These are phyloP conservation scores for Hipposideros larvatus DNA, from an alignment of 2,797 vertebrate species.

Conservation along the genomic window DNA sequence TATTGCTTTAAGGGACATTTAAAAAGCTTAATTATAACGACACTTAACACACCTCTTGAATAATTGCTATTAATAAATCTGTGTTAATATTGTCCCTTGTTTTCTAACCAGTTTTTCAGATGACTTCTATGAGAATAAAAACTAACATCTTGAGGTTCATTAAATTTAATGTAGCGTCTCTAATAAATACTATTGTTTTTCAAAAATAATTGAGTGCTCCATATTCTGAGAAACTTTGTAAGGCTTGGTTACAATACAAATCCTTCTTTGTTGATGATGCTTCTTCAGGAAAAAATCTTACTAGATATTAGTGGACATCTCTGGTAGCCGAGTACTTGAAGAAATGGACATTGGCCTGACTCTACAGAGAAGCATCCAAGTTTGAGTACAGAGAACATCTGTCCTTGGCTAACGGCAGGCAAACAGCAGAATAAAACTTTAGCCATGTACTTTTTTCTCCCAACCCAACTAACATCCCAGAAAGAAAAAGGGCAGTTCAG, in stretches of 20 bases:
- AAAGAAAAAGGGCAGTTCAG: not conserved
- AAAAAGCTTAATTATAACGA: not conserved
- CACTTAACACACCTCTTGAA: not conserved
- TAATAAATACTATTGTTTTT: not conserved
- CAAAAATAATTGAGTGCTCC: not conserved
- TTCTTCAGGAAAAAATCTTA: not conserved
- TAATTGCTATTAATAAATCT: not conserved
- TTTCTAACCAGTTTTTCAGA: not conserved
- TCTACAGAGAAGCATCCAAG: constrained; percentile 13
- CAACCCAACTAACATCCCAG: not conserved
- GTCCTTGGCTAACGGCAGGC: not conserved
- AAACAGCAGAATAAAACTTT: constrained; percentile 17
- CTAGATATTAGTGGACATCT: not conserved
- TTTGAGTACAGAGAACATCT: not conserved
- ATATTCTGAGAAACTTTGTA: not conserved
- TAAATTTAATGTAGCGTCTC: not conserved
- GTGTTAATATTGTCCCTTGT: not conserved
- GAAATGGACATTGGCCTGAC: not conserved
- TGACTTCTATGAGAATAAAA: not conserved
- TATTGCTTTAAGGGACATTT: not conserved
- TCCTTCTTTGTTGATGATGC: not conserved
- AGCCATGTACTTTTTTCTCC: not conserved
- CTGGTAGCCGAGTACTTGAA: not conserved
- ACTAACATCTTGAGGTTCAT: not conserved
- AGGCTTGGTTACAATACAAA: not conserved